Base-by-base conservation (phyloP, 2,113 vertebrate genomes). In the Cygnus atratus region DNA sequence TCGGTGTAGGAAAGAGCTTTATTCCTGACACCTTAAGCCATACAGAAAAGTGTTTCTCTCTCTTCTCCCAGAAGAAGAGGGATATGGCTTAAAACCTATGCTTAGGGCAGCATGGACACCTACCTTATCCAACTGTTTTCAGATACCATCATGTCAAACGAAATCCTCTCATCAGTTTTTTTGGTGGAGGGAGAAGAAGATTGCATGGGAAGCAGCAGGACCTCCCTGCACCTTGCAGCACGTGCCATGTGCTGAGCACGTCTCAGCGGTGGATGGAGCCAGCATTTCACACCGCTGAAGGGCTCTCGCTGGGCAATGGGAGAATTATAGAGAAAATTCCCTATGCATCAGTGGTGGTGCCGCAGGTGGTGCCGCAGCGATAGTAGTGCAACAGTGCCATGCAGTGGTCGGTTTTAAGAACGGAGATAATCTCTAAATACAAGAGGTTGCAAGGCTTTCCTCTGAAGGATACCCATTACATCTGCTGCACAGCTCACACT, bases 371-470 rank as follows among this genome's bases (percentile, higher is more conserved):
- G 37, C 19, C 2, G 1, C 87, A 28, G 41, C 5, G 72, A 55
- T 55, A 58, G 16, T 43, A 73, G 57, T 65, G 66, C 84, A 81
- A 90, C 12, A 90, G 83, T 90, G 95, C 95, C 96, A 1, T 91
- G 54, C 84, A 84, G 95, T 50, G 96, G 96, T 29, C 77, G n/a
- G 35, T 48, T n/a, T 66, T 46, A 43, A 25, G 52, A 81, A 43
- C 1, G 7, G 22, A 33, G 7, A 74, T 18, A 18, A 10, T 15
- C 39, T 16, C 72, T 24, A 43, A 50, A 35, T 15, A 11, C 21
- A 16, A 1, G 26, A 24, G 26, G 18, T 3, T 29, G 78, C n/a
- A 37, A 76, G 44, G 59, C 25, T 78, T 66, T 72, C 41, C 43
- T 61, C 66, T 35, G 58, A 41, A 48, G 68, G 29, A 20, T 20